A percentile compares a stretch with the other conserved stretches of the same genome.
Conservation (phyloP, 2,113 vertebrate genomes). For the Percopsis transmontana region DNA sequence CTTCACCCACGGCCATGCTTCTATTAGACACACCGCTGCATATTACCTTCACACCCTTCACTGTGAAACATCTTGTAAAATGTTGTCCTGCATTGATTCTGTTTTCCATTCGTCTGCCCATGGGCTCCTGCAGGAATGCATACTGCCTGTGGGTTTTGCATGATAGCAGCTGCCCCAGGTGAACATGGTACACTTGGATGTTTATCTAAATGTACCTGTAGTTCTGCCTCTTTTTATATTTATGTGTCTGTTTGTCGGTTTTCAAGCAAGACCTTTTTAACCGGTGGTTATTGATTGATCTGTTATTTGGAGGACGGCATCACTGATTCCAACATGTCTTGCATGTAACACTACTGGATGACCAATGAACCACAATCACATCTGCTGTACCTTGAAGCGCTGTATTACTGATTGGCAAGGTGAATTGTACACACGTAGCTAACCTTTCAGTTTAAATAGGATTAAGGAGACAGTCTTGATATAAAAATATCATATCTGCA, state of each 20-base stretch:
- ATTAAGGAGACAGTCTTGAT: neutral
- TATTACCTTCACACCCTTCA: conserved; percentile 28
- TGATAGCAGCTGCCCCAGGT: conserved; percentile 41
- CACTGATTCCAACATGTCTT: neutral
- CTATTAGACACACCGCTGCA: conserved; percentile 39
- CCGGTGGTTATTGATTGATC: neutral
- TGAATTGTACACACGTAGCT: conserved; percentile 3
- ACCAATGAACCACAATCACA: conserved; percentile 7
- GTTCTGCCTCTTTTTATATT: neutral
- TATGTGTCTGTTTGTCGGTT: neutral
- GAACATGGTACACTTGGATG: conserved; percentile 43
- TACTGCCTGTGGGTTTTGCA: conserved; percentile 47
- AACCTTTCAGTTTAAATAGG: conserved; percentile 1
- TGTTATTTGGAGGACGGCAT: neutral
- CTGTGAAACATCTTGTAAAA: conserved; percentile 39
- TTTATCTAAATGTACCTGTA: conserved; percentile 19
- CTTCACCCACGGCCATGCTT: neutral
- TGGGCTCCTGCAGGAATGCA: conserved; percentile 53
- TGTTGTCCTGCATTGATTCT: conserved; percentile 22
- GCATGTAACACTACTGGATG: conserved; percentile 15
- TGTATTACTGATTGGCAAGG: conserved; percentile 3
- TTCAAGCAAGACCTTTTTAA: neutral
- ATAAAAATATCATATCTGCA: conserved; percentile 27
- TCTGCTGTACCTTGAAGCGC: conserved; percentile 26
- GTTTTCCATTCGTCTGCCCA: conserved; percentile 3